Percentiles rank a stretch among this genome's conserved stretches.
phyloP scores from a whole-genome alignment of 2,113 vertebrate species.

The Australoheros scitulus region DNA sequence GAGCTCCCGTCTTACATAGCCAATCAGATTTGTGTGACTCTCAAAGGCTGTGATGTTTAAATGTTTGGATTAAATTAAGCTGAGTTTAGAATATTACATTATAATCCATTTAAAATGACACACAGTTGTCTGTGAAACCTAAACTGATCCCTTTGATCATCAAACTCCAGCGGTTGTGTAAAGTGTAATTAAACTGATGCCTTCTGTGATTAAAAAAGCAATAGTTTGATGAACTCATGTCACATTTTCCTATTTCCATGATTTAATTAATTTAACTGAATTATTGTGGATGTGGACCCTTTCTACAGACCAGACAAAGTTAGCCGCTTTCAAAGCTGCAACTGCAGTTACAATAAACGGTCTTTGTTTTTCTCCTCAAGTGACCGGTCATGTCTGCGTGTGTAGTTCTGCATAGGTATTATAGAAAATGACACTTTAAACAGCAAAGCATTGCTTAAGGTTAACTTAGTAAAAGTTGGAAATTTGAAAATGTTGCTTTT shows the following conservation, averaged over 20 bases:
- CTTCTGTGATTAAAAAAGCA: not conserved
- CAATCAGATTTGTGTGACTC: not conserved
- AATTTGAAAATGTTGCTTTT: not conserved
- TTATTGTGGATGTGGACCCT: not conserved
- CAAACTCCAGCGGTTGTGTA: not conserved
- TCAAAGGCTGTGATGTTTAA: not conserved
- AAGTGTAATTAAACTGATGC: not conserved
- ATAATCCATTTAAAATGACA: not conserved
- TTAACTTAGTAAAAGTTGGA: not conserved
- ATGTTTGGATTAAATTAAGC: not conserved
- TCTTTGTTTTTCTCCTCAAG: not conserved
- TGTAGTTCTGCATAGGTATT: not conserved
- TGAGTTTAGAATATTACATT: not conserved
- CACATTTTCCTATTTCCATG: not conserved
- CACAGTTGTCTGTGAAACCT: not conserved
- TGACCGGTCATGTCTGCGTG: too few relatives aligned
- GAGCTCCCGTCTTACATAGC: not conserved
- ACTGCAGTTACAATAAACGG: not conserved
- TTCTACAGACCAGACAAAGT: not conserved
- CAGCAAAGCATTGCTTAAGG: not conserved
- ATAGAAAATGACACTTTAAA: not conserved
- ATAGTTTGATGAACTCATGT: not conserved
- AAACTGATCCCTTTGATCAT: not conserved
- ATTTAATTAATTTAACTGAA: not conserved
- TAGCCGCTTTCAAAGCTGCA: not conserved